A percentile compares a stretch with the other conserved stretches of the same genome.
phyloP scores from a whole-genome alignment of 2,888 invertebrate genomes.

The Euzophera pinguis region DNA sequence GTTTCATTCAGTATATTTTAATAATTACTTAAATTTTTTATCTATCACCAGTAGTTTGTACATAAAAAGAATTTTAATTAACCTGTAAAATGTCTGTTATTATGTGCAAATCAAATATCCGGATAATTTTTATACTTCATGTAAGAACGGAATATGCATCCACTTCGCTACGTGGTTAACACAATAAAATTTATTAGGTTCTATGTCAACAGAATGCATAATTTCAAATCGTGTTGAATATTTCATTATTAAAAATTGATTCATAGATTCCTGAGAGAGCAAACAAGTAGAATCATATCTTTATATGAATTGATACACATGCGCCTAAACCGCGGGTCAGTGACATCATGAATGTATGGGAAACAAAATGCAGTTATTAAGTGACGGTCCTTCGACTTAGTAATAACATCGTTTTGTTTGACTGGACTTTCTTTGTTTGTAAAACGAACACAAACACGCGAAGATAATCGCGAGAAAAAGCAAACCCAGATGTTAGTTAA shows the following conservation, averaged over 20 bases:
- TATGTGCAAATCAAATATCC: not conserved
- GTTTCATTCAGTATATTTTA: not conserved
- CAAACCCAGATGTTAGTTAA: constrained; percentile 21
- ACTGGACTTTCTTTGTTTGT: constrained; percentile 23
- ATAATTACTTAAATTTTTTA: not conserved
- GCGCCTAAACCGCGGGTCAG: not conserved
- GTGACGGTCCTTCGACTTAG: not conserved
- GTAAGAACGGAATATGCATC: not conserved
- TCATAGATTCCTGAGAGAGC: not conserved
- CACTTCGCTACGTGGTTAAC: not conserved
- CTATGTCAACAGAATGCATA: not conserved
- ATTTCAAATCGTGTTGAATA: not conserved
- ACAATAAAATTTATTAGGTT: not conserved
- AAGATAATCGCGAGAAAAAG: constrained; percentile 18
- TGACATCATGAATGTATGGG: constrained; percentile 5
- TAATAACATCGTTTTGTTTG: constrained; percentile 4
- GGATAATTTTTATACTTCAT: not conserved
- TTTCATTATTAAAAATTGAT: not conserved
- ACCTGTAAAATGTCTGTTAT: not conserved
- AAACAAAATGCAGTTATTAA: not conserved
- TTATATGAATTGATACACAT: not conserved
- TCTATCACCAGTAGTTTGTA: not conserved
- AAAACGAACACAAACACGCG: constrained; percentile 19
- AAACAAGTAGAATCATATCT: not conserved
- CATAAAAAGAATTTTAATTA: not conserved